phyloP scores from a whole-genome alignment of 2,797 vertebrate species.

The Kryptolebias ocellatus region DNA sequence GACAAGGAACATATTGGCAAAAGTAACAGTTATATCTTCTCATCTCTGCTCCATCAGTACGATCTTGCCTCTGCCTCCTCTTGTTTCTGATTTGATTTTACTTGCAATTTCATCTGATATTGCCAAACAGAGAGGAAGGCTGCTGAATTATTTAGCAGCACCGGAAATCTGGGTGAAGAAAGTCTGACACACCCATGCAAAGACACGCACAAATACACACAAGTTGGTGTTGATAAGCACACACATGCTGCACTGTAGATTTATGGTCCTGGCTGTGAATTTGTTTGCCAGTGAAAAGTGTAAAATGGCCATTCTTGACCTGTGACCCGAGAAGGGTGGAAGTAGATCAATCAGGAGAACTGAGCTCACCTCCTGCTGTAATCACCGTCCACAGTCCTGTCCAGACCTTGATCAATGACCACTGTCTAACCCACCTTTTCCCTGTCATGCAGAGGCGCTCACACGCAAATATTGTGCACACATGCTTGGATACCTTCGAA shows the following conservation, averaged over 20 bases:
- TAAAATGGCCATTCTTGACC: constrained; percentile 67
- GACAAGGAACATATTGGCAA: constrained; percentile 4
- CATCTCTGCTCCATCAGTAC: not conserved
- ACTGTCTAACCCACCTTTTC: constrained; percentile 44
- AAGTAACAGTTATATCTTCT: not conserved
- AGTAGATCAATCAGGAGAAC: constrained; percentile 71
- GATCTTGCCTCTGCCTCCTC: not conserved
- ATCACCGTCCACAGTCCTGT: constrained; percentile 64
- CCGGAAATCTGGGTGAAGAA: constrained; percentile 56
- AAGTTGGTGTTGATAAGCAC: not conserved
- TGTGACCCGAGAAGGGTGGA: constrained; percentile 64
- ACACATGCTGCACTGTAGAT: constrained; percentile 18
- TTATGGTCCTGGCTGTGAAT: constrained; percentile 35
- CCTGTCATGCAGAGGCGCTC: constrained; percentile 23
- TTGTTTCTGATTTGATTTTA: constrained; percentile 42
- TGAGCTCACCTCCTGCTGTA: constrained; percentile 50
- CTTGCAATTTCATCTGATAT: constrained; percentile 74
- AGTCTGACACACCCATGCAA: constrained; percentile 30
- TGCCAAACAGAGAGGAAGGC: constrained; percentile 56
- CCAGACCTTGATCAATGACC: constrained; percentile 64
- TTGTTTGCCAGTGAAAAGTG: constrained; percentile 54
- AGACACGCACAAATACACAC: constrained; percentile 15
- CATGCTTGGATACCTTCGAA: constrained; percentile 31
- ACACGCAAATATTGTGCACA: constrained; percentile 13
- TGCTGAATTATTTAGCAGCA: constrained; percentile 70